phyloP scores from a whole-genome alignment of 2,797 vertebrate species.

The Sebastes iracundus region DNA sequence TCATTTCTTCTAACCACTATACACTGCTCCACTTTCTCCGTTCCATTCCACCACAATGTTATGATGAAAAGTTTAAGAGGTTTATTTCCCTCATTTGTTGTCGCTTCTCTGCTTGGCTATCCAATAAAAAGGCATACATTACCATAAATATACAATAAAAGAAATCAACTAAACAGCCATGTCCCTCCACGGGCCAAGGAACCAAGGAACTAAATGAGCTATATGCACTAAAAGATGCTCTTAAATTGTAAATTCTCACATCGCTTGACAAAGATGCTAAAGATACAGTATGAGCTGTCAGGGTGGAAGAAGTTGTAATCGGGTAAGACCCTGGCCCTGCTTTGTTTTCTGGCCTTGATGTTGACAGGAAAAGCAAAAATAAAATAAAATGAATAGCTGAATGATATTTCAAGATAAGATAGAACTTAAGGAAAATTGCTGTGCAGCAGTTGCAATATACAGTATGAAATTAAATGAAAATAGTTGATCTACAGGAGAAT shows the following conservation, averaged over 20 bases:
- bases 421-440: background rate
- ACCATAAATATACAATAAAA: background rate
- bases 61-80: background rate
- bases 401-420: background rate
- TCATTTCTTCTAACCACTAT: background rate
- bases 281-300: background rate
- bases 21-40: background rate
- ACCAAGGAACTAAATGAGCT: background rate
- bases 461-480: background rate
- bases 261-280: background rate
- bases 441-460: background rate
- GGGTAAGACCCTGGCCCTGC: background rate
- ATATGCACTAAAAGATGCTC: background rate
- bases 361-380: background rate
- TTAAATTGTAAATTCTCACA: background rate
- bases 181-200: background rate
- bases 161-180: background rate
- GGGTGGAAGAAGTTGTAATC: background rate
- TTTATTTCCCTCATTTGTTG: background rate
- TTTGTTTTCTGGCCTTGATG: background rate
- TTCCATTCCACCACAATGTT: background rate
- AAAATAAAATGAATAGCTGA: background rate
- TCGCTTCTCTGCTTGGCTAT: background rate
- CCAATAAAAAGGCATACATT: background rate
- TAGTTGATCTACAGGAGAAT: background rate